Percentiles rank a stretch among this genome's conserved stretches.
These are phyloP conservation scores for Liparis tanakae DNA, from an alignment of 2,797 vertebrate species.

Conservation along the genomic window DNA sequence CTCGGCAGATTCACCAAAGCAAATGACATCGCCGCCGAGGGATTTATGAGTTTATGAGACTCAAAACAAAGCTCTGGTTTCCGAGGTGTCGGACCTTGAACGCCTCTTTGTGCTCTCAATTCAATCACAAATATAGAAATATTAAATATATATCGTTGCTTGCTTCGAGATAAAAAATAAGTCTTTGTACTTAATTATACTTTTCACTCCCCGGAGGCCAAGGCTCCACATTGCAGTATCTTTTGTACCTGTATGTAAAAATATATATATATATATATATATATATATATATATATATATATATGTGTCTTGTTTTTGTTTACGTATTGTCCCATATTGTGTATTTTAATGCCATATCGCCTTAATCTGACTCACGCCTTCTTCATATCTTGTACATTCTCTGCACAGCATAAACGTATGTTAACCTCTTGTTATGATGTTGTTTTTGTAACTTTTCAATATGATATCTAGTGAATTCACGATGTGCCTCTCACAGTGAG, in stretches of 20 bases:
- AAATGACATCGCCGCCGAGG: slow-evolving; percentile 2
- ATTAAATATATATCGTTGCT: slow-evolving; percentile 39
- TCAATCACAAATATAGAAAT: slow-evolving; percentile 37
- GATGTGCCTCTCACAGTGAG: slow-evolving; percentile 59
- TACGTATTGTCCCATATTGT: slow-evolving; percentile 53
- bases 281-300: too few species aligned
- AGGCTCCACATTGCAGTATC: slow-evolving; percentile 78
- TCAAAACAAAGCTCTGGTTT: slow-evolving; percentile 25
- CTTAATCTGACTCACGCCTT: slow-evolving; percentile 60
- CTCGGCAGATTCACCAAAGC: slow-evolving; percentile 9
- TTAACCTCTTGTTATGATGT: slow-evolving; percentile 54
- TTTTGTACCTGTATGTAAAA: slow-evolving; percentile 74
- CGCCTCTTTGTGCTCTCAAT: slow-evolving; percentile 14
- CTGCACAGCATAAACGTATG: slow-evolving; percentile 63
- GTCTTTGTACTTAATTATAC: slow-evolving; percentile 40
- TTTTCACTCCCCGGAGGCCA: slow-evolving; percentile 52
- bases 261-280: too few species aligned
- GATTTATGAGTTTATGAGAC: neutral
- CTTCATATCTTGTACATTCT: slow-evolving; percentile 75
- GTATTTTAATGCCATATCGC: slow-evolving; percentile 61
- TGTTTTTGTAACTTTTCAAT: slow-evolving; percentile 53
- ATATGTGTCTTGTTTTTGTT: slow-evolving; percentile 43
- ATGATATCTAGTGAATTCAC: slow-evolving; percentile 60
- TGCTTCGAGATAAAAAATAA: slow-evolving; percentile 36
- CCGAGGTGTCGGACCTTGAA: neutral